Evolutionary conservation across 2,113 vertebrate genomes (phyloP).

Genomic region (Thinocorus orbignyianus): DNA sequence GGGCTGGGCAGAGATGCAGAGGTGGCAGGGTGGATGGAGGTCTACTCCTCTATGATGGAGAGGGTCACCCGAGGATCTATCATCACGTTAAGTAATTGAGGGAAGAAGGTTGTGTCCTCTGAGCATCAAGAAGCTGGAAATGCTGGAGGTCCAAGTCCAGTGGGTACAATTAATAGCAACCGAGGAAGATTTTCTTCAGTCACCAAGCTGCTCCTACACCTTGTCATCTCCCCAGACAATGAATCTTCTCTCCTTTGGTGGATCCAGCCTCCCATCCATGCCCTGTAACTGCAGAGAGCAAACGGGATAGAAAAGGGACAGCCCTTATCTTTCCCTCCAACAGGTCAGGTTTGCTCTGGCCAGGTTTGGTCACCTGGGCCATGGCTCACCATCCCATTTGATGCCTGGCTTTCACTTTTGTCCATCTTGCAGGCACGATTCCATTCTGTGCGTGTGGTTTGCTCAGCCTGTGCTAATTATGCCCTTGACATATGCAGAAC

Average conservation of each 20-base stretch:
- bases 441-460: constrained; percentile 29
- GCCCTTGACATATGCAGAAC: constrained; percentile 61
- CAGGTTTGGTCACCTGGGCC: accelerated
- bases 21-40: neutral
- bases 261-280: neutral
- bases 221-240: neutral
- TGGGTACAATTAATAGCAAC: neutral
- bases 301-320: neutral
- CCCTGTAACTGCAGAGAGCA: neutral
- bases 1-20: neutral
- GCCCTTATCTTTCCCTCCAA: neutral
- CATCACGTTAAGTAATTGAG: neutral
- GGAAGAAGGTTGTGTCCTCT: neutral
- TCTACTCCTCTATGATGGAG: neutral
- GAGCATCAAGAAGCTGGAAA: neutral
- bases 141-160: neutral
- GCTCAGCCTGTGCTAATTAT: constrained; percentile 71
- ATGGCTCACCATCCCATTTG: neutral
- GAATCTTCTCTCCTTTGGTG: neutral
- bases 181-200: neutral
- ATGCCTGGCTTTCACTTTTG: neutral
- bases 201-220: neutral
- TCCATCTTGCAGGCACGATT: neutral
- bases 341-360: neutral
- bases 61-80: neutral